Evolutionary conservation across 2,888 invertebrate species (phyloP).

Genomic region (Drosophila meridiana): DNA sequence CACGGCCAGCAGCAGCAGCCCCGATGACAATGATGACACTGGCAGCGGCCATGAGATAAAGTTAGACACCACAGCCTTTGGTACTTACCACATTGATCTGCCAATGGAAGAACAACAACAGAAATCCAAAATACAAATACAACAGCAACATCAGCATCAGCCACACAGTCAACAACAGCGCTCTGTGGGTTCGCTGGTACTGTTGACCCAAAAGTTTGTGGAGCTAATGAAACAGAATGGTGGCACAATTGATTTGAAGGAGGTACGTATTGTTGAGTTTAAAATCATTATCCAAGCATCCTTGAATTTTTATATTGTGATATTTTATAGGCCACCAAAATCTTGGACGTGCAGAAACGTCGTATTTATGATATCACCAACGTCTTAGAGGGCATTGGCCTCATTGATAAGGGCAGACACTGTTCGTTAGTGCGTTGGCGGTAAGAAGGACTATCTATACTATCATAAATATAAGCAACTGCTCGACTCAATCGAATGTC

Average conservation of each 20-base stretch:
- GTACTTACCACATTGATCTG: conserved; percentile 46
- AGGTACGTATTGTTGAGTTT: conserved; percentile 58
- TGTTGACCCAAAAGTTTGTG: conserved; percentile 84
- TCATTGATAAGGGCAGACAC: conserved; percentile 92
- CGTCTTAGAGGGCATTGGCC: conserved; percentile 92
- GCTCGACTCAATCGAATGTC: not conserved
- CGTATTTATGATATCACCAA: conserved; percentile 93
- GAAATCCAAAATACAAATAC: conserved; percentile 31
- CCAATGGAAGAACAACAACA: conserved; percentile 33
- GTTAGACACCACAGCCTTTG: conserved; percentile 39
- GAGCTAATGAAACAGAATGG: conserved; percentile 82
- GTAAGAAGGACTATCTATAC: conserved; percentile 84
- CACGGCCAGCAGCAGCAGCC: conserved; percentile 44
- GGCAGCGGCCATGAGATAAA: conserved; percentile 36
- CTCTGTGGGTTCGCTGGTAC: conserved; percentile 83
- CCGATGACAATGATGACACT: conserved; percentile 51
- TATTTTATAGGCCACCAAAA: conserved; percentile 89
- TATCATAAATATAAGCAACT: not conserved
- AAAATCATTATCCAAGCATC: not conserved
- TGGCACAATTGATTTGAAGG: conserved; percentile 83
- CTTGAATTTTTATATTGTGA: not conserved
- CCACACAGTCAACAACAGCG: conserved; percentile 67
- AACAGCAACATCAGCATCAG: conserved; percentile 42
- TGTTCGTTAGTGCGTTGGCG: conserved; percentile 92
- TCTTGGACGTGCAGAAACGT: conserved; percentile 91